phyloP scores from a whole-genome alignment of 2,888 invertebrate species.

The Agrotis puta region DNA sequence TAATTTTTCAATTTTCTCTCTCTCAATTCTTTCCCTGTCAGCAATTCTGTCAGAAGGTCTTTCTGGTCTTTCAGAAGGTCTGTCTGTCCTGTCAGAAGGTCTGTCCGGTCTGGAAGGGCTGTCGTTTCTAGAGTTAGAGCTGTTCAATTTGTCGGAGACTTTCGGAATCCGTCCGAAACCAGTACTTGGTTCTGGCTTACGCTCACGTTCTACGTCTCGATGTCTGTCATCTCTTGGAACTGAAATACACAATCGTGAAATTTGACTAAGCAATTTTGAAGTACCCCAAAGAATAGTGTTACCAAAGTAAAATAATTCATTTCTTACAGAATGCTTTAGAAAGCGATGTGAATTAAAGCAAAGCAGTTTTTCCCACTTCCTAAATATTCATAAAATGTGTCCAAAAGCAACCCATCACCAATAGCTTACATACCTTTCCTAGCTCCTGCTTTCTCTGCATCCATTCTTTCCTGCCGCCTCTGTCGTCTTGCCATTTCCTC shows the following conservation, averaged over 20 bases:
- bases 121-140: conserved; percentile 69
- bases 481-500: conserved; percentile 93
- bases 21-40: conserved; percentile 73
- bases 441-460: conserved; percentile 77
- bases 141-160: conserved; percentile 80
- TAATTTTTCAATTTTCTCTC: conserved; percentile 72
- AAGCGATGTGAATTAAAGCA: neutral
- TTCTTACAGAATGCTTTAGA: conserved; percentile 1
- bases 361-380: neutral
- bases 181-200: conserved; percentile 74
- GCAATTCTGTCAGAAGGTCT: conserved; percentile 63
- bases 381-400: neutral
- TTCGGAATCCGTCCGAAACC: conserved; percentile 90
- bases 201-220: conserved; percentile 80
- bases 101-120: conserved; percentile 66
- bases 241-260: conserved; percentile 63
- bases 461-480: conserved; percentile 82
- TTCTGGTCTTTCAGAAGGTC: conserved; percentile 67
- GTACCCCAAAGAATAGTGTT: neutral
- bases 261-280: neutral
- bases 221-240: conserved; percentile 74
- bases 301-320: neutral
- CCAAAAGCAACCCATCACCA: neutral
- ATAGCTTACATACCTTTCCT: conserved; percentile 72
- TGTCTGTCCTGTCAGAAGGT: conserved; percentile 59